Percentiles rank a stretch among this genome's conserved stretches.
These are phyloP conservation scores for Dendrolimus houi DNA, from an alignment of 2,888 invertebrate species.

Conservation along the genomic window DNA sequence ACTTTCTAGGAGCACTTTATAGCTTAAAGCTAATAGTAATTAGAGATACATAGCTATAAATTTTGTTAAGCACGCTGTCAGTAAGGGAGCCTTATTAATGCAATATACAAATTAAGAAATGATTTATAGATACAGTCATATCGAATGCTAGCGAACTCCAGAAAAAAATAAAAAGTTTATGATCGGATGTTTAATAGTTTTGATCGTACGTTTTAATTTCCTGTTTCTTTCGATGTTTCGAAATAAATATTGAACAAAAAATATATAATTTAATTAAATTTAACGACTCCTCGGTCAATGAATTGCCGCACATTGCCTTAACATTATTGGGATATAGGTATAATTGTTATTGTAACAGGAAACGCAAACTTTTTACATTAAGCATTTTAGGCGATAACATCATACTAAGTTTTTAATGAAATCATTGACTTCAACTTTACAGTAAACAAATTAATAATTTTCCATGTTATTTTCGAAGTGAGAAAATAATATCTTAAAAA, in stretches of 20 bases:
- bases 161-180: not conserved
- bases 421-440: not conserved
- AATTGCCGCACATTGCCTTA: not conserved
- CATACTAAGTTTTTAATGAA: not conserved
- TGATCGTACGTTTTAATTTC: not conserved
- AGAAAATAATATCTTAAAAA: too few species aligned
- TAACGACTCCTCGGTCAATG: not conserved
- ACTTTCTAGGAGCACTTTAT: too few species aligned
- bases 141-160: not conserved
- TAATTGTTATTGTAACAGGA: not conserved
- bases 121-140: not conserved
- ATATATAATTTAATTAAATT: not conserved
- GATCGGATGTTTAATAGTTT: not conserved
- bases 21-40: not conserved
- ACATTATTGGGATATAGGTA: not conserved
- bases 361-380: not conserved
- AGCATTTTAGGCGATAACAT: too few species aligned
- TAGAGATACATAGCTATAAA: not conserved
- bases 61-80: constrained; percentile 2
- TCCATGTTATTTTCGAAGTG: not conserved
- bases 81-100: constrained; percentile 14
- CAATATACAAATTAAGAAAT: constrained; percentile 4
- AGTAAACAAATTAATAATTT: not conserved
- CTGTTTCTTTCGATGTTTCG: not conserved
- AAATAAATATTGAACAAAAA: not conserved